Conservation (phyloP, 2,888 invertebrate species). For the Molorchus minor region DNA sequence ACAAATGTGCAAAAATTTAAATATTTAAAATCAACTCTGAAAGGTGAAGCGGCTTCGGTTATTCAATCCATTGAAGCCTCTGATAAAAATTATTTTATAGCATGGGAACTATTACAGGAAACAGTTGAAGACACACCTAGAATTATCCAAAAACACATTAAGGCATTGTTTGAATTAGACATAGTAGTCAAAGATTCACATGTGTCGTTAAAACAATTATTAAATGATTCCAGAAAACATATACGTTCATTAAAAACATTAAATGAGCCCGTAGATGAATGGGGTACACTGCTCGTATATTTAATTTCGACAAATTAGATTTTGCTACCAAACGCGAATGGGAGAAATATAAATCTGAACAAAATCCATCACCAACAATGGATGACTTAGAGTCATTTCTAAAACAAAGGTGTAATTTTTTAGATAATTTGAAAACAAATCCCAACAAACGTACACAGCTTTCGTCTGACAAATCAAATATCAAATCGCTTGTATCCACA, state of each 20-base stretch:
- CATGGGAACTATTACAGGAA: slow-evolving; percentile 24
- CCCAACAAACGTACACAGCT: background rate
- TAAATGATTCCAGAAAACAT: no score
- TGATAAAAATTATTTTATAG: slow-evolving; percentile 18
- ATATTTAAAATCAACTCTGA: slow-evolving; percentile 25
- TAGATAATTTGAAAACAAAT: slow-evolving; percentile 2
- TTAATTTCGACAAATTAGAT: slow-evolving; percentile 1
- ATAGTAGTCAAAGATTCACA: background rate
- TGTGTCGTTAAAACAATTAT: no score
- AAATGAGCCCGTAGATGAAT: slow-evolving; percentile 8
- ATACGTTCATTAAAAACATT: slow-evolving; percentile 20
- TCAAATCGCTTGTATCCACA: background rate
- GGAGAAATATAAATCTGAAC: background rate
- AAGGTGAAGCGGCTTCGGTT: slow-evolving; percentile 12
- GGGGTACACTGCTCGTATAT: slow-evolving; percentile 9
- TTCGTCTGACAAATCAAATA: background rate
- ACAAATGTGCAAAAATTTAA: slow-evolving; percentile 27
- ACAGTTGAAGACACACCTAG: slow-evolving; percentile 16
- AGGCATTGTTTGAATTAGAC: slow-evolving; percentile 14
- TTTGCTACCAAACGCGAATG: background rate
- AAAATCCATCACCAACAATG: background rate
- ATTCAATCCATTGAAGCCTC: slow-evolving; percentile 27
- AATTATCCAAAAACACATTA: slow-evolving; percentile 18
- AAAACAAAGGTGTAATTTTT: background rate
- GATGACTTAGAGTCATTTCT: background rate